These are phyloP conservation scores for Pollenia amentaria DNA, from an alignment of 2,888 invertebrate species.

Conservation along the genomic window DNA sequence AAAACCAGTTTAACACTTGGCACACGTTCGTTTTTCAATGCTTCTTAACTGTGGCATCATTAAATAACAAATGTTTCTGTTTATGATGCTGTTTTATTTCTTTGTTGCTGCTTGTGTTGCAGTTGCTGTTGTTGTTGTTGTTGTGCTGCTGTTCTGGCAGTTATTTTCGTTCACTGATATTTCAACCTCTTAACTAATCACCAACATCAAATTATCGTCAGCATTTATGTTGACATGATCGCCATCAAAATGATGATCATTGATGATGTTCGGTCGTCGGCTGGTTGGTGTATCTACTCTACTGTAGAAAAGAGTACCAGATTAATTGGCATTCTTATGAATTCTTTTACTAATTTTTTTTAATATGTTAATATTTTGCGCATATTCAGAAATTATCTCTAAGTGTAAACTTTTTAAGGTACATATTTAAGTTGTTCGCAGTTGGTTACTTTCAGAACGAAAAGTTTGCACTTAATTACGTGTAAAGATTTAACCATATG, in stretches of 20 bases:
- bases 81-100: slow-evolving; percentile 50
- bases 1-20: slow-evolving; percentile 79
- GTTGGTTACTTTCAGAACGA: no score
- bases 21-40: slow-evolving; percentile 73
- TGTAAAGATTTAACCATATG: no score
- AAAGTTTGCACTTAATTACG: no score
- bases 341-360: no score
- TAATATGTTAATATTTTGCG: no score
- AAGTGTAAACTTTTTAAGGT: no score
- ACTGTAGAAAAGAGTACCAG: neutral
- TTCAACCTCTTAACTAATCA: slow-evolving; percentile 61
- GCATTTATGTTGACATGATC: slow-evolving; percentile 66
- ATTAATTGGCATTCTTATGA: no score
- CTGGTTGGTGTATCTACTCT: neutral
- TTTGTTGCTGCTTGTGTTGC: slow-evolving; percentile 72
- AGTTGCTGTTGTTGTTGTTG: neutral
- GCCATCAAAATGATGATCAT: slow-evolving; percentile 24
- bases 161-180: slow-evolving; percentile 35
- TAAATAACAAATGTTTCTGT: slow-evolving; percentile 44
- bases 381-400: no score
- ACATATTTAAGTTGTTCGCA: no score
- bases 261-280: neutral
- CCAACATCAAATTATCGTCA: slow-evolving; percentile 59
- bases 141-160: slow-evolving; percentile 54
- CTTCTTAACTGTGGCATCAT: slow-evolving; percentile 44